A percentile compares a stretch with the other conserved stretches of the same genome.
phyloP scores from a whole-genome alignment of 2,797 vertebrate genomes.

The Meriones psammophilus region DNA sequence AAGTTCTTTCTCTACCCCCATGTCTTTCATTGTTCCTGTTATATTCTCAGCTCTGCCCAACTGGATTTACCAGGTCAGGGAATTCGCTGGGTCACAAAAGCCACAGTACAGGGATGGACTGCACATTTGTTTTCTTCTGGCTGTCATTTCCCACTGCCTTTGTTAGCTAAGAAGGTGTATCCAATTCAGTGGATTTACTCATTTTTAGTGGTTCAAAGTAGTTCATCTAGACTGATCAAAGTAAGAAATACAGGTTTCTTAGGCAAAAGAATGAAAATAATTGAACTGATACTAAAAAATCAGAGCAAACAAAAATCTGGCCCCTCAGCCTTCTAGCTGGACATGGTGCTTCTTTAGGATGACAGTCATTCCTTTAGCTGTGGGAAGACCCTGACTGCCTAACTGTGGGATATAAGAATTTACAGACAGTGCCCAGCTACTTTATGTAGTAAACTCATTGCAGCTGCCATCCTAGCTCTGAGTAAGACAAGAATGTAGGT shows the following conservation, averaged over 20 bases:
- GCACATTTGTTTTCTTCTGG: background rate
- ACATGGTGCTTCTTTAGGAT: background rate
- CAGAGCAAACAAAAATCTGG: background rate
- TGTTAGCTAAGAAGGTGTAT: background rate
- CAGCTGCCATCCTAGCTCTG: background rate
- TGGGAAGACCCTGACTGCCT: background rate
- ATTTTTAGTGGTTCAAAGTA: constrained; percentile 20
- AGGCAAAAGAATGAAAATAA: constrained; percentile 61
- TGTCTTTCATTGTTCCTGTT: background rate
- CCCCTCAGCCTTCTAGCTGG: background rate
- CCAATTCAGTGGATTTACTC: background rate
- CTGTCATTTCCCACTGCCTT: background rate
- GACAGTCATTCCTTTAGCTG: background rate
- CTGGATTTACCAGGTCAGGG: background rate
- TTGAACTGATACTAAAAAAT: constrained; percentile 37
- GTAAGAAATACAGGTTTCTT: constrained; percentile 50
- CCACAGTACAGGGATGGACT: background rate
- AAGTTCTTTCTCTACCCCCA: background rate
- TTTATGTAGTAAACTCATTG: background rate
- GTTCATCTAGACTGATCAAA: constrained; percentile 50
- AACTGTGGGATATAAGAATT: background rate
- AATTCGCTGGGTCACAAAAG: background rate
- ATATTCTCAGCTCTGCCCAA: background rate
- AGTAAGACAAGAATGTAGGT: background rate
- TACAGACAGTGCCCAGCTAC: background rate